These are phyloP conservation scores for Eulemur macaco DNA, from an alignment of 2,113 vertebrate genomes.

Conservation along the genomic window DNA sequence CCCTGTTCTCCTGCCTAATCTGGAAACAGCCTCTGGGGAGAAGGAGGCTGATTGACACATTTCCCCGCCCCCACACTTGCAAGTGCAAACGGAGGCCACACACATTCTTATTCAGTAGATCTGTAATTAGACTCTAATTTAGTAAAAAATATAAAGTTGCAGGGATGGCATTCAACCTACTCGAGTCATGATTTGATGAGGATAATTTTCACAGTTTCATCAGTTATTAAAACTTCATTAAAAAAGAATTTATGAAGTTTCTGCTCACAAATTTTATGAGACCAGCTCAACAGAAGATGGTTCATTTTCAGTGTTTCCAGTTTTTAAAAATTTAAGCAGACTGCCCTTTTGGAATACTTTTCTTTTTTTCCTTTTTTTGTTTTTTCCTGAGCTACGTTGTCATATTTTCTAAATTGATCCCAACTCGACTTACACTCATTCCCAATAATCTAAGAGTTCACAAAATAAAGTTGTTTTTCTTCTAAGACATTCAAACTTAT, in stretches of 20 bases:
- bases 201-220: conserved; percentile 7
- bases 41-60: background rate
- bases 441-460: background rate
- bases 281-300: background rate
- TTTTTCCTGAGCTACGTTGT: background rate
- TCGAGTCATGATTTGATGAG: background rate
- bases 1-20: background rate
- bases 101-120: background rate
- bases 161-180: background rate
- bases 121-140: background rate
- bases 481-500: conserved; percentile 12
- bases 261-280: background rate
- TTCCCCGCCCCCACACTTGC: background rate
- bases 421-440: background rate
- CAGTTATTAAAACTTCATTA: background rate
- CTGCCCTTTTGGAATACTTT: background rate
- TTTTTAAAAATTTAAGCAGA: conserved; percentile 1
- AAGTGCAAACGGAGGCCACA: background rate
- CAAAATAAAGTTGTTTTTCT: conserved; percentile 18
- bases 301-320: background rate
- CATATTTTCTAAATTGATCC: background rate
- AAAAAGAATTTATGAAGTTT: background rate
- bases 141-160: background rate
- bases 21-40: background rate
- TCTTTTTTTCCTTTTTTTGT: background rate